phyloP scores from a whole-genome alignment of 2,797 vertebrate genomes.

The Uromys caudimaculatus region DNA sequence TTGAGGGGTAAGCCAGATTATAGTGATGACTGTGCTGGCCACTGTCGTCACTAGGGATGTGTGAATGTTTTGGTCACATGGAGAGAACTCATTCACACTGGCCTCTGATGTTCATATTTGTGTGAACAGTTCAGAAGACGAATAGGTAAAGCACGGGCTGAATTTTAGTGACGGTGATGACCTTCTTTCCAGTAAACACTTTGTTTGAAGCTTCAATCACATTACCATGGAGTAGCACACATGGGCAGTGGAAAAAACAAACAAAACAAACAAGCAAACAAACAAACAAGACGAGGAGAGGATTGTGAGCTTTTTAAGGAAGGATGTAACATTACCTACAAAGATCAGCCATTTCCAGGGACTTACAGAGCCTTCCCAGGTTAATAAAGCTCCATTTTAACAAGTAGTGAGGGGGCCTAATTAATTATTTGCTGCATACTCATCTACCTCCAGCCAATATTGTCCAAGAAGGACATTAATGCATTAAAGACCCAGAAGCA shows the following conservation, averaged over 20 bases:
- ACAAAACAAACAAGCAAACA: no score
- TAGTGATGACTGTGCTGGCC: neutral
- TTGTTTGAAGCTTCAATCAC: neutral
- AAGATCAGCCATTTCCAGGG: constrained; percentile 29
- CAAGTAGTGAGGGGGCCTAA: neutral
- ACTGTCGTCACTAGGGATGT: accelerated
- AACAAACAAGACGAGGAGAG: neutral
- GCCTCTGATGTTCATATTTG: neutral
- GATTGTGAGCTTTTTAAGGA: neutral
- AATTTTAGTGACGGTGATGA: neutral
- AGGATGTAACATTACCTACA: neutral
- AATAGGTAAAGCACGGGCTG: neutral
- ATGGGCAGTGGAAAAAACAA: neutral
- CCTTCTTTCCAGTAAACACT: neutral
- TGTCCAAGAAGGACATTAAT: neutral
- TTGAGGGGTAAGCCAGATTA: neutral
- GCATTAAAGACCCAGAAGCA: constrained; percentile 14
- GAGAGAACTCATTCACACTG: neutral
- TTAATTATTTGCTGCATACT: neutral
- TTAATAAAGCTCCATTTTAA: constrained; percentile 27
- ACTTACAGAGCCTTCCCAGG: neutral
- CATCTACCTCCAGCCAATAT: neutral
- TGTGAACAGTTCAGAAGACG: neutral
- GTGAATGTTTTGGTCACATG: neutral
- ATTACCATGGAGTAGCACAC: neutral